phyloP scores from a whole-genome alignment of 2,888 invertebrate species.

The Lepidocyrtoides sp. region DNA sequence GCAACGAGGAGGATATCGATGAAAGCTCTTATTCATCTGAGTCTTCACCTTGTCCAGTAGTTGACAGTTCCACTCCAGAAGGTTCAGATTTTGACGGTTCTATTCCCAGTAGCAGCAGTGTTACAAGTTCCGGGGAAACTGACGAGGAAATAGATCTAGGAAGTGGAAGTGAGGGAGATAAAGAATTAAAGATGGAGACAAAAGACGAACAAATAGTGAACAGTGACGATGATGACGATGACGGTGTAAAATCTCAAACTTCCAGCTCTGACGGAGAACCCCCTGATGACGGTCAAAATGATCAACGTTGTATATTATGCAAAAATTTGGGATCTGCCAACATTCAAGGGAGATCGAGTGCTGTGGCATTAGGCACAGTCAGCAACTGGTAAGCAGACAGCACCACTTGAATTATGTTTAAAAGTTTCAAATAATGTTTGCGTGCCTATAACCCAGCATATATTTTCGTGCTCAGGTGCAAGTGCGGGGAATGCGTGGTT shows the following conservation, averaged over 20 bases:
- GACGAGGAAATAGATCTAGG: slow-evolving; percentile 59
- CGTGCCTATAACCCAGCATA: not conserved
- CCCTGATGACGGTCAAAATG: slow-evolving; percentile 50
- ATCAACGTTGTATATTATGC: slow-evolving; percentile 70
- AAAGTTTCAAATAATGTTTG: not conserved
- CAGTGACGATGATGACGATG: not conserved
- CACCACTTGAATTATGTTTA: not conserved
- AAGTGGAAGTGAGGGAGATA: slow-evolving; percentile 68
- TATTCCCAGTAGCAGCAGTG: slow-evolving; percentile 68
- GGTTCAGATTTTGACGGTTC: not conserved
- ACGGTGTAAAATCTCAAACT: not conserved
- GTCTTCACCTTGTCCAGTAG: slow-evolving; percentile 14
- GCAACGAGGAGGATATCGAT: not conserved
- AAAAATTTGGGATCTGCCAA: slow-evolving; percentile 66
- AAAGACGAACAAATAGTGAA: not conserved
- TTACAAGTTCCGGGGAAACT: slow-evolving; percentile 40
- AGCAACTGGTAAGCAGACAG: not conserved
- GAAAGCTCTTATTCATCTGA: not conserved
- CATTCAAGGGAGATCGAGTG: slow-evolving; percentile 33
- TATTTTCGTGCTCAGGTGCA: slow-evolving; percentile 75
- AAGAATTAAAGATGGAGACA: not conserved
- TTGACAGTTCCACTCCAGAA: not conserved
- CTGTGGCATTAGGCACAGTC: not conserved
- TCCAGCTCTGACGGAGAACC: slow-evolving; percentile 46
- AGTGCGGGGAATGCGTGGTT: slow-evolving; percentile 76